Base-by-base conservation (phyloP, 2,797 vertebrate species). In the Centroberyx gerrardi region DNA sequence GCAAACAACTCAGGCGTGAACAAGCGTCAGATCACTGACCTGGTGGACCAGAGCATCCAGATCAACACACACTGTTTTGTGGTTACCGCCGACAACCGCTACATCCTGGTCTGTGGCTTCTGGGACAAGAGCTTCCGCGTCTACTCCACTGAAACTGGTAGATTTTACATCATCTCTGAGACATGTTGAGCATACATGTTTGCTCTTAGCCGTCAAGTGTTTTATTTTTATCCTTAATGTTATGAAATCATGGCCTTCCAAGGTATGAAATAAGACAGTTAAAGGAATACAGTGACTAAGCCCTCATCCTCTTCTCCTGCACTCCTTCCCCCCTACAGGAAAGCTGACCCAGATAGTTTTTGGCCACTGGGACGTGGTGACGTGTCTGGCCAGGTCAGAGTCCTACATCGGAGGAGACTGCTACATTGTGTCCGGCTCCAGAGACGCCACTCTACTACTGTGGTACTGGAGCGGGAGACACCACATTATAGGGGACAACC, bases 31-130 rank as follows among this genome's bases (percentile, higher is more conserved):
- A 99, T 99, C 94, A 99, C 98, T 56, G 98, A 99, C 94, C 96
- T 99, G 58, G 98, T 99, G 86, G 98, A 99, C 95, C 98, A 99
- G 95, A 99, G 98, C 91, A 99, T 99, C 90, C 98, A 99, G 81
- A 99, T 99, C 93, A 99, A 99, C 86, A 98, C 98, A 0, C 98
- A 99, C 77, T 99, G 98, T 83, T 99, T 99, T n/a, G 98, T 99
- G 93, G 98, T 99, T 79, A 99, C 98, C 0, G 98, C 98, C 12
- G 98, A 99, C 94, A 99, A 99, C 92, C 98, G 98, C 81, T 99
- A 99, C 90, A 98, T 99, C 82, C 96, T 99, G 67, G 98, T 98
- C 73, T 99, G 98, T 63, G 98, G 98, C 28, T 99, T 99, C 95
- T 99, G 98, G 98, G 98, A 99, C 95, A 99, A 99, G 92, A 99